Percentiles rank a stretch among this genome's conserved stretches.
phyloP scores from a whole-genome alignment of 1,140 invertebrate species.

The Apis mellifera region DNA sequence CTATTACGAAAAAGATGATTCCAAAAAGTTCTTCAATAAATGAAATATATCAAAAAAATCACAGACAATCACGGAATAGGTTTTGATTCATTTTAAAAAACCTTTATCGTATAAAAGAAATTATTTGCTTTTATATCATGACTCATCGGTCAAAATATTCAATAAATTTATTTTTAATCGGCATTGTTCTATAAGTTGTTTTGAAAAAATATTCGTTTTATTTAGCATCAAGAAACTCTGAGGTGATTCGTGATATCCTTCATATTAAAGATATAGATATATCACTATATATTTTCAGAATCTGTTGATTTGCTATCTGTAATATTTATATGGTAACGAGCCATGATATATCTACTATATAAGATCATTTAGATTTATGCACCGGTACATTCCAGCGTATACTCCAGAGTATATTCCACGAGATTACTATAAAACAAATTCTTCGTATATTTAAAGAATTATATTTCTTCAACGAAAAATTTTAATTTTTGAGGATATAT shows the following conservation, averaged over 20 bases:
- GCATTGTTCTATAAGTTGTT: conserved; percentile 35
- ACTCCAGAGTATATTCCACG: too few relatives aligned
- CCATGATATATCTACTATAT: conserved; percentile 45
- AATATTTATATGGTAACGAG: conserved; percentile 46
- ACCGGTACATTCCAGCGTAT: conserved; percentile 49
- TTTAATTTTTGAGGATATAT: too few relatives aligned
- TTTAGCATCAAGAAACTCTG: conserved; percentile 46
- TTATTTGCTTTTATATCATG: conserved; percentile 15
- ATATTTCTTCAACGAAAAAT: too few relatives aligned
- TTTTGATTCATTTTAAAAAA: conserved; percentile 26
- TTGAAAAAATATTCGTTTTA: conserved; percentile 48
- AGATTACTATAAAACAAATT: background rate
- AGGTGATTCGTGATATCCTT: conserved; percentile 28
- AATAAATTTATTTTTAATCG: conserved; percentile 37
- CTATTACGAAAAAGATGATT: too few relatives aligned
- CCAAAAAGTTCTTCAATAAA: too few relatives aligned
- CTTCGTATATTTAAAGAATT: background rate
- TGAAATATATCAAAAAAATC: background rate
- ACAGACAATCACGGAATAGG: too few relatives aligned
- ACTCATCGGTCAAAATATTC: conserved; percentile 1
- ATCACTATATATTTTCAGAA: conserved; percentile 12
- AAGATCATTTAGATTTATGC: conserved; percentile 57
- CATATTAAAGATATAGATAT: conserved; percentile 30
- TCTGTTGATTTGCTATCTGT: conserved; percentile 33
- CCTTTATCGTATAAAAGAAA: background rate